These are phyloP conservation scores for Fistularia commersonii DNA, from an alignment of 2,797 vertebrate species.

Conservation along the genomic window DNA sequence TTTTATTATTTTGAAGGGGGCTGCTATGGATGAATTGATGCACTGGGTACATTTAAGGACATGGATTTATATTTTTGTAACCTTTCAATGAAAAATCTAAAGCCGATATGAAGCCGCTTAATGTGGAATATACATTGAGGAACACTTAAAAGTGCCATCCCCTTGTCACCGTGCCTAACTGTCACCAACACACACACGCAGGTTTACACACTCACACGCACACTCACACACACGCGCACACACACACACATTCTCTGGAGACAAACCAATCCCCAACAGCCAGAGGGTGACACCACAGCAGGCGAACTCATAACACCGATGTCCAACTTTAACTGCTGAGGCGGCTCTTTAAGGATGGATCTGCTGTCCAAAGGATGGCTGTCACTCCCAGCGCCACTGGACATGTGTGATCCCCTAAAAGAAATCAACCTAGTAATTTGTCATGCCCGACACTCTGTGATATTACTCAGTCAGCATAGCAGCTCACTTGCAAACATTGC, in stretches of 20 bases:
- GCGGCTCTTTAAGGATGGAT: slow-evolving; percentile 61
- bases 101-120: no score
- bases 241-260: slow-evolving; percentile 36
- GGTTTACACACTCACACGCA: background rate
- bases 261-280: slow-evolving; percentile 67
- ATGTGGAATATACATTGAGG: no score
- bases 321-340: slow-evolving; percentile 68
- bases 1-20: no score
- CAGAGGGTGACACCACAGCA: slow-evolving; percentile 62
- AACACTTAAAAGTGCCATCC: slow-evolving; percentile 6
- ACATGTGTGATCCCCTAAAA: slow-evolving; percentile 63
- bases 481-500: slow-evolving; percentile 27
- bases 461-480: slow-evolving; percentile 51
- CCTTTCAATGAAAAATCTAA: no score
- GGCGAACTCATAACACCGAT: slow-evolving; percentile 62
- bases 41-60: no score
- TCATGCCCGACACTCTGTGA: slow-evolving; percentile 50
- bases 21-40: no score
- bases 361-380: slow-evolving; percentile 44
- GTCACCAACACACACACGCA: background rate
- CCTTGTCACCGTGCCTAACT: background rate
- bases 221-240: slow-evolving; percentile 7
- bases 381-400: slow-evolving; percentile 58
- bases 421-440: slow-evolving; percentile 60
- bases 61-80: no score